Conservation (phyloP, 2,888 invertebrate genomes). For the Callyntrura guangdongensis region DNA sequence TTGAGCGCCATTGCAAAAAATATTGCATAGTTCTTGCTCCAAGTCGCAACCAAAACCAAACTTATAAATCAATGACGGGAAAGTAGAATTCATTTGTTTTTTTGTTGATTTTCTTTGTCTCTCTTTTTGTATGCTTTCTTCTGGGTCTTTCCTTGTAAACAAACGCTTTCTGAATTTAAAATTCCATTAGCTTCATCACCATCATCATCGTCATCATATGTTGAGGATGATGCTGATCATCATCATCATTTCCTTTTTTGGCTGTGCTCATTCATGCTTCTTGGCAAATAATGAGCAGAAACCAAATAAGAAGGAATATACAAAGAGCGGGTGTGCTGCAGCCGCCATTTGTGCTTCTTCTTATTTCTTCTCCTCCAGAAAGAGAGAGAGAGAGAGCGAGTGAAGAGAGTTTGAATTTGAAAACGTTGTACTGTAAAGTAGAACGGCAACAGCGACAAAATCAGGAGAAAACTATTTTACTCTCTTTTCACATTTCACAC, state of each 20-base stretch:
- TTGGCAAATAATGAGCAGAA: conserved; percentile 50
- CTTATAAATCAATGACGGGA: neutral
- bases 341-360: neutral
- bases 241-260: conserved; percentile 35
- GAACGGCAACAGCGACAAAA: conserved; percentile 39
- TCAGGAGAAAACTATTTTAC: conserved; percentile 47
- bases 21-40: conserved; percentile 31
- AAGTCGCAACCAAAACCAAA: conserved; percentile 8
- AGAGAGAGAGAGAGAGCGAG: too few relatives aligned
- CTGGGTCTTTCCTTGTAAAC: conserved; percentile 47
- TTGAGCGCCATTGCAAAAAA: neutral
- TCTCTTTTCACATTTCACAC: conserved; percentile 34
- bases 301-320: neutral
- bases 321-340: neutral
- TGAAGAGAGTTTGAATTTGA: conserved; percentile 46
- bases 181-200: conserved; percentile 63
- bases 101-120: too few relatives aligned
- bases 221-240: neutral
- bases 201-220: neutral
- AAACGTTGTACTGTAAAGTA: conserved; percentile 34
- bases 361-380: conserved; percentile 1
- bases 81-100: conserved; percentile 50
- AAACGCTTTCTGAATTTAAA: conserved; percentile 65
- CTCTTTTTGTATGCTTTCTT: neutral
- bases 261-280: conserved; percentile 23